Evolutionary conservation across 2,113 vertebrate genomes (phyloP), one percentile per base, ranked within the genome.

Genomic region (Mus musculus): DNA sequence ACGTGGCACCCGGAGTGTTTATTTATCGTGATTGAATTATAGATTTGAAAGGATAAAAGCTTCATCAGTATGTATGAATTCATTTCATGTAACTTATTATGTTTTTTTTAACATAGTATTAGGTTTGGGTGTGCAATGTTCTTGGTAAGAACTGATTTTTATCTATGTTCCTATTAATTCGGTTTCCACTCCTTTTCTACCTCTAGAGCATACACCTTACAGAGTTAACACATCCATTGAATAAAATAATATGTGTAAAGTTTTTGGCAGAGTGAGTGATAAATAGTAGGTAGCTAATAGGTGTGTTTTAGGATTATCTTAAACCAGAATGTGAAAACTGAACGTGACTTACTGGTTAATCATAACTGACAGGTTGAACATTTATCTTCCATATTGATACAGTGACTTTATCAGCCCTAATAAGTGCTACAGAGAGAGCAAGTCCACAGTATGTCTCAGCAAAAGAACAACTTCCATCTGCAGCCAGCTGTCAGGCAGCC

Each of bases 61-160:
- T 61, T 52, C 13, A 52, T 88, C 69, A 33, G 36, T 46, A 54
- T 76, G 28, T 56, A 77, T 46, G 77, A 78, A 63, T 94, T 93
- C n/a, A 88, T 89, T 90, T 52, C 77, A 49, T 42, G 26, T 61
- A 36, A 56, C 42, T 85, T 85, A n/a, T 46, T 80, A 93, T n/a
- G 52, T 7, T 80, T 61, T 89, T 88, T 49, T 42, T 33, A 30
- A 95, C 36, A 76, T 16, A 49, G 12, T 49, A 13, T 93, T 93
- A 89, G 39, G 63, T 91, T 94, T 71, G 36, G 26, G 12, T 69
- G 80, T 59, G 91, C 42, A 88, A 63, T n/a, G 22, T n/a, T 63
- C 49, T 89, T 84, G 84, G 28, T 22, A 93, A 84, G 92, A 77
- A 95, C 5, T 54, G 54, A 87, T 87, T 91, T 89, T 73, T 86